Conservation (phyloP, 2,888 invertebrate species). For the Caradrina clavipalpis region DNA sequence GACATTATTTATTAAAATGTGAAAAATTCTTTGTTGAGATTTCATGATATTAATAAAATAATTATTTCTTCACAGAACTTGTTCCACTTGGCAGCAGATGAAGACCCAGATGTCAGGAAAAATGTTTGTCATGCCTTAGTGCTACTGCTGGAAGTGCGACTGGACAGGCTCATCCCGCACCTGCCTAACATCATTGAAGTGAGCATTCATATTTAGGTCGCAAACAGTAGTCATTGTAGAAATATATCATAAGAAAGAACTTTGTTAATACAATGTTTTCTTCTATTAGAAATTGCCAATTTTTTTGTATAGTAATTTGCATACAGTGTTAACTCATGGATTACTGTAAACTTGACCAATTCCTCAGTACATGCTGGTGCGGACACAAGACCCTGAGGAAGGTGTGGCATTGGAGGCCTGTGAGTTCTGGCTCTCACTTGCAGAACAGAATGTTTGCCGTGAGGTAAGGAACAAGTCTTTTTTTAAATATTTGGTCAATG, state of each 20-base stretch:
- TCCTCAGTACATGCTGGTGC: conserved; percentile 96
- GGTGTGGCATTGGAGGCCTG: conserved; percentile 99
- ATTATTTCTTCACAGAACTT: conserved; percentile 92
- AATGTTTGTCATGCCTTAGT: conserved; percentile 99
- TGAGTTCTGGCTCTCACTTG: conserved; percentile 99
- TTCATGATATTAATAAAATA: conserved; percentile 3
- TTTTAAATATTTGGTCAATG: not conserved
- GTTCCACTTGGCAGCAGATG: conserved; percentile 98
- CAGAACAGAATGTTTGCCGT: conserved; percentile 98
- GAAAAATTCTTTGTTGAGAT: too few species aligned
- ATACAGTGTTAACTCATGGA: too few species aligned
- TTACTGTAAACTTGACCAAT: conserved; percentile 30
- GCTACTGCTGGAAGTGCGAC: conserved; percentile 98
- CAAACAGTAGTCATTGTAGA: not conserved
- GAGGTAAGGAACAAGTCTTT: conserved; percentile 87
- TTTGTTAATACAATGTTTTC: not conserved
- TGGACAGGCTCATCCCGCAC: conserved; percentile 98
- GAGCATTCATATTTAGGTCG: conserved; percentile 30
- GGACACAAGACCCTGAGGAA: conserved; percentile 98
- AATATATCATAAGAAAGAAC: not conserved
- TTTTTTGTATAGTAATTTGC: too few species aligned
- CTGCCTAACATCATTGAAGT: conserved; percentile 99
- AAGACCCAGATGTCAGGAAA: conserved; percentile 99
- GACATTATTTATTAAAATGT: not conserved
- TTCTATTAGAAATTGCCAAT: not conserved